These are phyloP conservation scores for Gavialis gangeticus DNA, from an alignment of 2,113 vertebrate genomes.

Conservation along the genomic window DNA sequence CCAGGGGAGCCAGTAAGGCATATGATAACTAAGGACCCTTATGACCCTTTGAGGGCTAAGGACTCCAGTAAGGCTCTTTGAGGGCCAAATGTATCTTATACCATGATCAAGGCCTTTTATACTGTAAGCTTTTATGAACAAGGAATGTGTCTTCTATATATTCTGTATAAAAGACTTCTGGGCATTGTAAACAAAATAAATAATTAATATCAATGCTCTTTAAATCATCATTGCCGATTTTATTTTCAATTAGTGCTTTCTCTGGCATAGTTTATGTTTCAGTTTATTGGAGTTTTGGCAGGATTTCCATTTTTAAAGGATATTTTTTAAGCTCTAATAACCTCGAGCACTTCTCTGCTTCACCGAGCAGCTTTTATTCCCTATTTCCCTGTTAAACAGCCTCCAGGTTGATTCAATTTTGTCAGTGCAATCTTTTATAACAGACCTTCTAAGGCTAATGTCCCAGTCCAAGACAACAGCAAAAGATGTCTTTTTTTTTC, in stretches of 20 bases:
- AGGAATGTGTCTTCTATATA: background rate
- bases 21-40: too few species aligned
- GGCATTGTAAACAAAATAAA: conserved; percentile 22
- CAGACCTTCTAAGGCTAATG: background rate
- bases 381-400: background rate
- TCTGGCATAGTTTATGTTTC: background rate
- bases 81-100: too few species aligned
- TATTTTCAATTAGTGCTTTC: background rate
- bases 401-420: background rate
- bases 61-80: too few species aligned
- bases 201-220: background rate
- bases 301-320: background rate
- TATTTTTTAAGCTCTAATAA: conserved; percentile 23
- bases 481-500: background rate
- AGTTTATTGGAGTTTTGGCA: background rate
- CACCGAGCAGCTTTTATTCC: background rate
- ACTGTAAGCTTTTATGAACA: too few species aligned
- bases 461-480: background rate
- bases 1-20: too few species aligned
- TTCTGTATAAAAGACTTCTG: background rate
- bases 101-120: too few species aligned
- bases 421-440: background rate
- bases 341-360: background rate
- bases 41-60: too few species aligned
- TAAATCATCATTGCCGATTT: background rate